Percentiles rank a stretch among this genome's conserved stretches.
Evolutionary conservation across 2,113 vertebrate genomes (phyloP).

Genomic region (Psilopsiagon aurifrons): DNA sequence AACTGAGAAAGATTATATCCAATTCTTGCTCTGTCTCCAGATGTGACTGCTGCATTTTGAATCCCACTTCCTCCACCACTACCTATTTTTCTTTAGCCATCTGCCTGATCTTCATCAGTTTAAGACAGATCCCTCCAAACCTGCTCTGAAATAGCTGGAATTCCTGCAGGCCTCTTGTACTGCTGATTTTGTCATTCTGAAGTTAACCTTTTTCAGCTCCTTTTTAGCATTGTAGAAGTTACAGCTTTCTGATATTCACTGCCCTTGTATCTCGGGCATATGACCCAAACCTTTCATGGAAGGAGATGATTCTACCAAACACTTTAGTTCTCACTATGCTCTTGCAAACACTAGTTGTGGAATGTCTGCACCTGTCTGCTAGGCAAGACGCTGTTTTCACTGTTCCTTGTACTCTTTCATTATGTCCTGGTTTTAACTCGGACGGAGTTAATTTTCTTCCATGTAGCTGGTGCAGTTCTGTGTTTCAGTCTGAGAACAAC

Average conservation of each 20-base stretch:
- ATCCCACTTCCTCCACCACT: neutral
- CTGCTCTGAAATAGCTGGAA: neutral
- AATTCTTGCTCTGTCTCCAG: neutral
- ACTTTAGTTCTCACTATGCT: neutral
- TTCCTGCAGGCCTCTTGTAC: neutral
- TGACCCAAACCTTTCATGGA: neutral
- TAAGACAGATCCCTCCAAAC: neutral
- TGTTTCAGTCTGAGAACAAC: neutral
- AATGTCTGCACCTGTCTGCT: neutral
- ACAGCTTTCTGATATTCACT: neutral
- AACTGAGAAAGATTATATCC: neutral
- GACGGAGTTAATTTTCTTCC: neutral
- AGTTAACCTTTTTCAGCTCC: neutral
- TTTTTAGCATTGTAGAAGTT: neutral
- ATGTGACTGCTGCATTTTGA: neutral
- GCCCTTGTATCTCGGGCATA: neutral
- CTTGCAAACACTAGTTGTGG: neutral
- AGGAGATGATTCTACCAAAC: neutral
- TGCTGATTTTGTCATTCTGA: neutral
- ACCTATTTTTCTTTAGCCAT: neutral
- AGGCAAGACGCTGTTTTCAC: neutral
- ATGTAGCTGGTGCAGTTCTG: neutral
- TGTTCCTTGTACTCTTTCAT: neutral
- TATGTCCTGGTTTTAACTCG: neutral
- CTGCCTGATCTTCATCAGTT: neutral